These are phyloP conservation scores for Cossypha niveicapilla DNA, from an alignment of 2,797 vertebrate species.

Conservation along the genomic window DNA sequence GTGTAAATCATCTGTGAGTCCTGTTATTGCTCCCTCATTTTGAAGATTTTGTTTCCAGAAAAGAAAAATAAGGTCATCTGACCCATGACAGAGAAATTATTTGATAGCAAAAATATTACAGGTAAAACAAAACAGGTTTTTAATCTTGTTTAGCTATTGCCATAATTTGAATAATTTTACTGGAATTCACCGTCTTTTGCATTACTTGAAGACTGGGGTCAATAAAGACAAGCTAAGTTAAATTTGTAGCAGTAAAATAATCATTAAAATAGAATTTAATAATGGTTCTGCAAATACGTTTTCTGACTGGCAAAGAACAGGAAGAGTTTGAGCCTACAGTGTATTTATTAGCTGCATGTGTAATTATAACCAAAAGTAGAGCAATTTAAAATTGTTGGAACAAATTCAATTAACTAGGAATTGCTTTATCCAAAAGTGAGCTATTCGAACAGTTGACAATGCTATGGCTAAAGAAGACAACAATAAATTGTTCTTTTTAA, in stretches of 20 bases:
- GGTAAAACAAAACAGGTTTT: background rate
- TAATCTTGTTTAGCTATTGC: background rate
- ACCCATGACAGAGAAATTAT: background rate
- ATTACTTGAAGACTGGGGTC: background rate
- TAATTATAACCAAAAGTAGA: background rate
- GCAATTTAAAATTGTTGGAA: background rate
- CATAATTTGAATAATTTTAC: background rate
- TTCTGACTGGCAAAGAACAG: background rate
- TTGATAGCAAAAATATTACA: background rate
- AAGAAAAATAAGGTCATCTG: accelerated
- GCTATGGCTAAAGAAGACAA: background rate
- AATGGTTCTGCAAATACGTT: background rate
- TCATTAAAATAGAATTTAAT: background rate
- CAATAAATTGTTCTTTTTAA: background rate
- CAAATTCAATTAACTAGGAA: background rate
- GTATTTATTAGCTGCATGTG: background rate
- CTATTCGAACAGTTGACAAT: background rate
- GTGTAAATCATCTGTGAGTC: background rate
- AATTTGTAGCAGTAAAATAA: background rate
- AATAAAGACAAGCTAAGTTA: background rate
- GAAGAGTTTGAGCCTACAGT: background rate
- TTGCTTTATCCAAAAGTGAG: background rate
- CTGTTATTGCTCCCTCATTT: background rate
- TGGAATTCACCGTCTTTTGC: background rate
- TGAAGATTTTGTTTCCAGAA: background rate